Evolutionary conservation across 2,113 vertebrate genomes (phyloP), one percentile per base, ranked within the genome.

Genomic region (Rhagologus leucostigma): DNA sequence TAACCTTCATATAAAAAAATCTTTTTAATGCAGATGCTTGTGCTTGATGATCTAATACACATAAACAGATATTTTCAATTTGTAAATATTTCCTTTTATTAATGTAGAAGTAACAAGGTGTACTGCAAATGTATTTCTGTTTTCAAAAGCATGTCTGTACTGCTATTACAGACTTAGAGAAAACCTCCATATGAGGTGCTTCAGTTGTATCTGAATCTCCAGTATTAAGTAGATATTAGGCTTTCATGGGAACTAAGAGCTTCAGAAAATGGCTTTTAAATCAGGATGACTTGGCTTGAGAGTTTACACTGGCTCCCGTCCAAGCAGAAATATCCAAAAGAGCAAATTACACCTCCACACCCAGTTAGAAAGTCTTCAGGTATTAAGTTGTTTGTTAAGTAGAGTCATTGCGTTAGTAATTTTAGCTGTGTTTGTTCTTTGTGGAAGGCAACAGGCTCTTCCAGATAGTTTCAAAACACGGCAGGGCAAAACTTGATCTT

Each of bases 321-420:
- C 97, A 97, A 95, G 90, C 35, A 87, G 87, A 96, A 85, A 90
- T 84, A 97, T 76, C 93, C 93, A 95, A 93, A 92, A 88, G 95
- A 88, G 92, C 95, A 96, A 97, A 98, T 98, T 98, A 96, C 80
- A 94, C 55, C 84, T 95, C 97, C 97, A 97, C 98, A 44, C 98
- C 98, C 97, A 97, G 86, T 96, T 97, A 91, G 96, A 96, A 97
- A 96, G 94, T 97, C 97, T 97, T 84, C 89, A 94, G 97, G 91
- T 96, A 96, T 92, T 96, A 97, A 96, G 95, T 84, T 93, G 84
- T 95, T 97, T 96, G 80, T 87, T 95, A 95, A 97, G 89, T 53
- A 91, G 95, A 94, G 46, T 95, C 93, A 84, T 95, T 94, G 94
- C 95, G 95, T 98, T 97, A 97, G 97, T 97, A 98, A 91, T 97